Percentiles rank a stretch among this genome's conserved stretches.
phyloP scores from a whole-genome alignment of 2,888 invertebrate species.

The Amblyteles armatorius region DNA sequence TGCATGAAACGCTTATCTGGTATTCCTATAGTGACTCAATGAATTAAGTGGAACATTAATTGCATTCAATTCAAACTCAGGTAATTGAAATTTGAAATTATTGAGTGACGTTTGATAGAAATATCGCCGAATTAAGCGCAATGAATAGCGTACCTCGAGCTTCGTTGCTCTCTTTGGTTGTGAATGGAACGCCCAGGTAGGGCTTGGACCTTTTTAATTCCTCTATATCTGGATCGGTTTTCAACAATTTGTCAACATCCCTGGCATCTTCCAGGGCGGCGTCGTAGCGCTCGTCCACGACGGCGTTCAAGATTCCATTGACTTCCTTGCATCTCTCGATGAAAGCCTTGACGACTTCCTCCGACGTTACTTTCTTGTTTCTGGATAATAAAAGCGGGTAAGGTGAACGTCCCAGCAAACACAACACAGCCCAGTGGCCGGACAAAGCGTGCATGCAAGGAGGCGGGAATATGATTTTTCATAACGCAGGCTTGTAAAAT shows the following conservation, averaged over 20 bases:
- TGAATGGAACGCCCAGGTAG: slow-evolving; percentile 96
- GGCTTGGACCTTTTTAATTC: slow-evolving; percentile 90
- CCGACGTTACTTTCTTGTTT: slow-evolving; percentile 87
- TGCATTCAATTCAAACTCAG: no score
- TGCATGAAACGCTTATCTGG: no score
- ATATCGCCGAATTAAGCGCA: not conserved
- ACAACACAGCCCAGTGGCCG: no score
- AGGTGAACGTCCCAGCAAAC: no score
- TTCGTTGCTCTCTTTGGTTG: slow-evolving; percentile 95
- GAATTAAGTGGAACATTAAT: no score
- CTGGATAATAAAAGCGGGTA: slow-evolving; percentile 65
- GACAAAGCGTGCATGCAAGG: no score
- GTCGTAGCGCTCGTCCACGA: slow-evolving; percentile 92
- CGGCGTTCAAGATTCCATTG: slow-evolving; percentile 92
- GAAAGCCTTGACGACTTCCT: slow-evolving; percentile 90
- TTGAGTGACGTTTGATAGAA: no score
- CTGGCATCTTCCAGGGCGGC: slow-evolving; percentile 92
- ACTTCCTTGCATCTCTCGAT: slow-evolving; percentile 92
- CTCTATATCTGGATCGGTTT: slow-evolving; percentile 86
- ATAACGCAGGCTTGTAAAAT: no score
- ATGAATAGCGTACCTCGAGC: slow-evolving; percentile 87
- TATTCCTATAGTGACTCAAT: no score
- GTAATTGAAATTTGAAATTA: no score
- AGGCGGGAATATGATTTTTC: no score
- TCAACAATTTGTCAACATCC: slow-evolving; percentile 89